Percentiles rank a stretch among this genome's conserved stretches.
phyloP scores from a whole-genome alignment of 1,140 invertebrate genomes.

The Epicauta chinensis region DNA sequence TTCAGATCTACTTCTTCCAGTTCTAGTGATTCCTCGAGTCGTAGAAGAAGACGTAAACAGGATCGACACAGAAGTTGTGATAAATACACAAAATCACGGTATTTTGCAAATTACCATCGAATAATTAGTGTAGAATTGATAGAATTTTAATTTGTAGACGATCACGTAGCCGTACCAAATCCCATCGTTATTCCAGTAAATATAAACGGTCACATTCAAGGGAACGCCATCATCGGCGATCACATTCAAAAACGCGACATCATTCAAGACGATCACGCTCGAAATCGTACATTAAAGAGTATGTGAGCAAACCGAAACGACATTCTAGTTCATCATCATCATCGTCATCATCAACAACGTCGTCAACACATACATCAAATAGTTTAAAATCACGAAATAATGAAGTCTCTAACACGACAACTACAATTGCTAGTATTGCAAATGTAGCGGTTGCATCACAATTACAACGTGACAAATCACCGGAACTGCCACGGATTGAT shows the following conservation, averaged over 20 bases:
- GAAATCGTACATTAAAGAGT: conserved; percentile 31
- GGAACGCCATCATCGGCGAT: conserved; percentile 27
- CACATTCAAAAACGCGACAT: conserved; percentile 23
- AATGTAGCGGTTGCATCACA: background rate
- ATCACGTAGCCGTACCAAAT: conserved; percentile 1
- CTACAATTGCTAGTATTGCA: no score
- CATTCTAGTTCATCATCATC: conserved; percentile 19
- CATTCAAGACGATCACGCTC: conserved; percentile 30
- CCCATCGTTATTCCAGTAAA: background rate
- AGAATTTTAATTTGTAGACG: background rate
- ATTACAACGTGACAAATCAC: background rate
- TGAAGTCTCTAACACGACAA: background rate
- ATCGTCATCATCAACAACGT: conserved; percentile 15
- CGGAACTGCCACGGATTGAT: conserved; percentile 18
- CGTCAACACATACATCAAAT: conserved; percentile 9
- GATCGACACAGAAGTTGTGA: conserved; percentile 20
- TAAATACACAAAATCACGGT: conserved; percentile 24
- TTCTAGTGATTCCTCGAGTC: conserved; percentile 29
- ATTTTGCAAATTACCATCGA: background rate
- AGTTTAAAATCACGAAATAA: background rate
- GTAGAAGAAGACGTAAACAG: conserved; percentile 15
- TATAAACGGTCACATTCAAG: conserved; percentile 21
- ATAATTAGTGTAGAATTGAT: background rate
- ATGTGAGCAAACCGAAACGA: conserved; percentile 26
- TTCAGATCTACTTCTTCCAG: conserved; percentile 32